These are phyloP conservation scores for Oophaga pumilio DNA, from an alignment of 2,113 vertebrate genomes.

Conservation along the genomic window DNA sequence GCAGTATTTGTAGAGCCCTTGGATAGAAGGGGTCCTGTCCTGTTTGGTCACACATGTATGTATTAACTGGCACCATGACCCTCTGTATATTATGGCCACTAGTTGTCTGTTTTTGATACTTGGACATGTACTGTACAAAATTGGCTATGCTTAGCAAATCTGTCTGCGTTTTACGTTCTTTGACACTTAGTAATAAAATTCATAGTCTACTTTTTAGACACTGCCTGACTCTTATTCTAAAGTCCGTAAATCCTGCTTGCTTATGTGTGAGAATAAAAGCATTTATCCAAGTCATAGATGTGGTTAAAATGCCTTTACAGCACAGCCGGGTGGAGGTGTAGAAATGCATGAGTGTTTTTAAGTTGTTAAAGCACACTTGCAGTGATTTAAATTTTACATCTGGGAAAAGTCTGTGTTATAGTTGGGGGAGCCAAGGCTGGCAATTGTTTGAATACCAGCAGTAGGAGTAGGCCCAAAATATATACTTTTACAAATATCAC, in stretches of 20 bases:
- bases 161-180: neutral
- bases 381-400: conserved; percentile 52
- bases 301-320: conserved; percentile 35
- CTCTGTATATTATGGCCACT: no score
- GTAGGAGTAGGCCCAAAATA: conserved; percentile 37
- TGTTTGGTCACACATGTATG: no score
- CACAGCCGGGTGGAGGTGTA: conserved; percentile 35
- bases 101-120: no score
- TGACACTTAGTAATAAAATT: conserved; percentile 28
- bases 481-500: conserved; percentile 30
- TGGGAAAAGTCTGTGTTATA: conserved; percentile 48
- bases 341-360: conserved; percentile 49
- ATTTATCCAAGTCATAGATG: conserved; percentile 31
- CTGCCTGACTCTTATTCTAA: conserved; percentile 16
- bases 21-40: no score
- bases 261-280: conserved; percentile 20
- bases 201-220: conserved; percentile 11
- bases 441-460: conserved; percentile 44
- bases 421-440: conserved; percentile 33
- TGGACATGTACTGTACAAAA: no score
- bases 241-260: conserved; percentile 37
- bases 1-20: no score
- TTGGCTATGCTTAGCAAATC: neutral
- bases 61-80: no score
- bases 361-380: conserved; percentile 43